Conservation (phyloP, 2,888 invertebrate species). For the Mythimna lalbum region DNA sequence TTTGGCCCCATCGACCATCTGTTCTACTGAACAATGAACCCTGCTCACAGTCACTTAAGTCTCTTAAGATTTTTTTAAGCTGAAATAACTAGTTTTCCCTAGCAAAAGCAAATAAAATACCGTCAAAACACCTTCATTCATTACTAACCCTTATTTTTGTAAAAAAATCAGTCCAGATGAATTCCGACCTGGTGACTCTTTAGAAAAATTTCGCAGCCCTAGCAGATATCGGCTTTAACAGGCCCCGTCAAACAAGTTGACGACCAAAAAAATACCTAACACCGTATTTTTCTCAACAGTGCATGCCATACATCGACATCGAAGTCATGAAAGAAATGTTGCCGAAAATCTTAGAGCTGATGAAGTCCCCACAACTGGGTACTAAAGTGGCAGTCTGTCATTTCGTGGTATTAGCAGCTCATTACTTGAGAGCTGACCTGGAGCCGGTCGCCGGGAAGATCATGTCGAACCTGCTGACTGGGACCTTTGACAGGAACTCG, state of each 20-base stretch:
- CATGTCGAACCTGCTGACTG: constrained; percentile 92
- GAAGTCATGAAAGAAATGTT: constrained; percentile 94
- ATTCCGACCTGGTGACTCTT: too few species aligned
- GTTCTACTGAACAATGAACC: too few species aligned
- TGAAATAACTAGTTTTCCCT: too few species aligned
- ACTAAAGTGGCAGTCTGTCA: constrained; percentile 96
- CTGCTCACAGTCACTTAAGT: too few species aligned
- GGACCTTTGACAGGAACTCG: constrained; percentile 95
- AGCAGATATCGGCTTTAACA: too few species aligned
- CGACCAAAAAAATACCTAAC: neutral
- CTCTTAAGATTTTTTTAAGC: too few species aligned
- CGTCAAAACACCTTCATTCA: neutral
- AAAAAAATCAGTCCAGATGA: neutral
- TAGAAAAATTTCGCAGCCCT: too few species aligned
- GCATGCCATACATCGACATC: constrained; percentile 94
- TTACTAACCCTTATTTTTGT: neutral
- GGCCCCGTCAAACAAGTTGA: too few species aligned
- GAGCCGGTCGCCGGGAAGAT: constrained; percentile 91
- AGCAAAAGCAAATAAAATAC: neutral
- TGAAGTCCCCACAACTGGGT: constrained; percentile 95
- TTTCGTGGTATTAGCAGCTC: constrained; percentile 93
- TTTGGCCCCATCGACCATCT: too few species aligned
- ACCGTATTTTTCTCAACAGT: constrained; percentile 77
- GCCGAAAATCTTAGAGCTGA: constrained; percentile 95
- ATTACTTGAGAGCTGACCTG: constrained; percentile 89